Evolutionary conservation across 1,140 invertebrate genomes (phyloP), one percentile per base, ranked within the genome.

Genomic region (Magallana angulata): DNA sequence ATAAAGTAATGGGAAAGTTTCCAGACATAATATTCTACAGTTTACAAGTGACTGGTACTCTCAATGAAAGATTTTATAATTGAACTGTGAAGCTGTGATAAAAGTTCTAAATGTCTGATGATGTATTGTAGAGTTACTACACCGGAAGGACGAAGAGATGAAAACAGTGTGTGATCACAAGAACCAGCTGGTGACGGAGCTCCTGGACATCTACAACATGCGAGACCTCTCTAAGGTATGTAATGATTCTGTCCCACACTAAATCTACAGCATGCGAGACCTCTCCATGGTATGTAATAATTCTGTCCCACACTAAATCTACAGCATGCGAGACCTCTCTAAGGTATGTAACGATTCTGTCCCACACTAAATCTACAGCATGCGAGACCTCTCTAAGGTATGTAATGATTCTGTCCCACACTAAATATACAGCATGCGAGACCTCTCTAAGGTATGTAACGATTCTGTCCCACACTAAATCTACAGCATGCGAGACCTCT

Each of bases 131-230:
- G 97, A 96, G 90, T 95, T 97, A 91, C 95, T 99, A 91, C 96
- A 97, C 60, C 96, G 88, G 82, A 98, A 98, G 93, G 98, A 99
- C 92, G 96, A 96, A 56, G 97, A 98, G 91, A 97, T 98, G 90
- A 97, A 97, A 7, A 94, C 97, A 56, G 94, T 98, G 48, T 95
- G 98, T 36, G 98, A 98, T 94, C 97, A 98, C 91, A 98, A 98
- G 94, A 97, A 98, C 95, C 96, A 96, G 86, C 93, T 98, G 62
- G 97, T 98, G 92, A 95, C 97, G 92, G 97, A 97, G 90, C 95
- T 98, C 84, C 95, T 98, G 60, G 97, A 97, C 84, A 96, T 95
- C 7, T 93, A 91, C 90, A 85, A 90, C 57, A 58, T 87, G 16
- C 82, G 85, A 60, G 87, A 91, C 16, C 87, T 89, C 18, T 59